Evolutionary conservation across 2,888 invertebrate species (phyloP), one percentile per base, ranked within the genome.

Genomic region (Parelbella ahira): DNA sequence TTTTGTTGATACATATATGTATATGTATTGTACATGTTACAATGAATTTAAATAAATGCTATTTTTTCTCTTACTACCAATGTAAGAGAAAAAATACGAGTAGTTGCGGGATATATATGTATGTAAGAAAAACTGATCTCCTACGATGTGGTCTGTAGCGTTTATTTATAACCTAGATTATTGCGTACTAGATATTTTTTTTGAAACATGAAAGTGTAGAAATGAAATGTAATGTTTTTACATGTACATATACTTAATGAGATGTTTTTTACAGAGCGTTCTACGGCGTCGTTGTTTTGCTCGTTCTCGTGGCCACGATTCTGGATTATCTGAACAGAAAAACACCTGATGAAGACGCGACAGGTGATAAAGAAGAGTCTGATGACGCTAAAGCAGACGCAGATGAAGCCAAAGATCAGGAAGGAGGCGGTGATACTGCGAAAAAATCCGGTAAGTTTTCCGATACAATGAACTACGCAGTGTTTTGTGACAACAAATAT

Each of bases 261-360:
- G 20, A 4, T 25, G 1, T 27, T 30, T 37, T 30, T 67, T 68
- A 28, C 67, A 89, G 89, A 50, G 70, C 73, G 1, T 74, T 88
- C 49, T 88, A 88, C 51, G 72, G 66, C 32, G 49, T 82, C 36
- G 60, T 88, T 28, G 19, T 83, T 53, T 47, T 82, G 44, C 51
- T 89, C 47, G 84, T 84, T 19, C 36, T 82, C 44, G 60, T 83
- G 46, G 88, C 88, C 36, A 88, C 89, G 4, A 39, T 75, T 49
- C 83, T 81, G 55, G 89, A 89, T 55, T 78, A 69, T 55, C 46
- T 77, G 45, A 58, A 67, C 36, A 58, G 65, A 51, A 64, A 64
- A 49, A 54, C 56, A 8, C 19, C 61, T 2, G 47, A 48, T 4
- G 52, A 51, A 18, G 51, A 51, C 11, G 30, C 48, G 33, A 18